phyloP scores from a whole-genome alignment of 1,140 invertebrate species.

The Zaprionus capensis region DNA sequence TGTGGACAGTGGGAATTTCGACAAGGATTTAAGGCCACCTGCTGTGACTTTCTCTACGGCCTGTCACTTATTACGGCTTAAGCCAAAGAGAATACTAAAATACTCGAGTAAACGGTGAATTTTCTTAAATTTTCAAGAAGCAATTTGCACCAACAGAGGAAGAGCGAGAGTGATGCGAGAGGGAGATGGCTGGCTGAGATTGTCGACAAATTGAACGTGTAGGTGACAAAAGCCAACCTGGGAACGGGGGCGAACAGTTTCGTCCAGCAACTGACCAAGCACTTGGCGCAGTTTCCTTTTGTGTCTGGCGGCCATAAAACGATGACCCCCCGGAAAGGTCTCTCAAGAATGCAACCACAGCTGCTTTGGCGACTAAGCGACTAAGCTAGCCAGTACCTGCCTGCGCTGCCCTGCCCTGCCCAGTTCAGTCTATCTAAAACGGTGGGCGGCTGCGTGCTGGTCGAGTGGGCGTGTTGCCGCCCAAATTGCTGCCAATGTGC shows the following conservation, averaged over 20 bases:
- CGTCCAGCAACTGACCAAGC: constrained; percentile 53
- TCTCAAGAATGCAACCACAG: constrained; percentile 53
- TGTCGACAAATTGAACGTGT: constrained; percentile 44
- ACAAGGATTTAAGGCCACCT: constrained; percentile 52
- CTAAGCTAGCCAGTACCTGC: constrained; percentile 18
- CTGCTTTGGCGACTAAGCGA: constrained; percentile 29
- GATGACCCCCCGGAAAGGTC: constrained; percentile 69
- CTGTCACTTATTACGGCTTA: constrained; percentile 27
- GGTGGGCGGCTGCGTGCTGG: constrained; percentile 7
- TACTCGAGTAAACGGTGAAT: constrained; percentile 18
- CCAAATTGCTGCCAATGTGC: constrained; percentile 19
- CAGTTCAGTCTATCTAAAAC: constrained; percentile 26
- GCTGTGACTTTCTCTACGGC: constrained; percentile 17
- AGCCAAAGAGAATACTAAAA: neutral
- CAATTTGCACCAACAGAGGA: neutral
- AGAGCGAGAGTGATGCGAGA: too few relatives aligned
- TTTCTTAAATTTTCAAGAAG: constrained; percentile 54
- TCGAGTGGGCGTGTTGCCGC: neutral
- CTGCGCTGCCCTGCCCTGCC: constrained; percentile 26
- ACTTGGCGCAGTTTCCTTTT: constrained; percentile 44
- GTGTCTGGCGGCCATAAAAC: constrained; percentile 58
- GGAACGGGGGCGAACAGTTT: constrained; percentile 25
- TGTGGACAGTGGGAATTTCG: constrained; percentile 48
- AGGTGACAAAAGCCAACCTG: constrained; percentile 33
- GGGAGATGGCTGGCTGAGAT: neutral